These are phyloP conservation scores for Drosophila gaucha DNA, from an alignment of 2,888 invertebrate genomes.

Conservation along the genomic window DNA sequence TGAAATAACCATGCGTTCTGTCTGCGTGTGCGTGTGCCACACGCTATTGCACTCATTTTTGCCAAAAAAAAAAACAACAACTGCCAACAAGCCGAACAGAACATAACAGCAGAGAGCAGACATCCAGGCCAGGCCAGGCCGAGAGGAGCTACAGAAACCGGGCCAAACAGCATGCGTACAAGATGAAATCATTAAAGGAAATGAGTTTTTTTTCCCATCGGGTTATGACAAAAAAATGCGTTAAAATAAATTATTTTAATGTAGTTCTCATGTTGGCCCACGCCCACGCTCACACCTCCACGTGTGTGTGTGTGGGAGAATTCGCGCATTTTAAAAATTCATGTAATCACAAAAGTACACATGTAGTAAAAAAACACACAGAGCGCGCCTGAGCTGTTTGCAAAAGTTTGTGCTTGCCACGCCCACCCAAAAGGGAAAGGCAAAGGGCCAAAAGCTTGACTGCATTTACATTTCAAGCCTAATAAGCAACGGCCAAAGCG, in stretches of 20 bases:
- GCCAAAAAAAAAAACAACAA: slow-evolving; percentile 29
- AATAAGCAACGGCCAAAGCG: slow-evolving; percentile 51
- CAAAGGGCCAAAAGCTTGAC: slow-evolving; percentile 8
- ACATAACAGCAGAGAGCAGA: slow-evolving; percentile 11
- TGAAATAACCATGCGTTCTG: slow-evolving; percentile 74
- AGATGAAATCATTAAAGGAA: slow-evolving; percentile 81
- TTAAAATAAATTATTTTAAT: slow-evolving; percentile 83
- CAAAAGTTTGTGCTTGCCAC: slow-evolving; percentile 55
- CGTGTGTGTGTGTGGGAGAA: slow-evolving; percentile 40
- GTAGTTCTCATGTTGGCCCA: slow-evolving; percentile 82
- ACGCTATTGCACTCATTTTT: slow-evolving; percentile 51
- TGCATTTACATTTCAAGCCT: slow-evolving; percentile 43
- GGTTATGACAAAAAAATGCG: slow-evolving; percentile 81
- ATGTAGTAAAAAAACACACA: slow-evolving; percentile 69
- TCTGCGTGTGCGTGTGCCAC: slow-evolving; percentile 71
- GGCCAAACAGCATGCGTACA: slow-evolving; percentile 65
- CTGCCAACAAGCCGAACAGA: slow-evolving; percentile 41
- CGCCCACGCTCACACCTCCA: background rate
- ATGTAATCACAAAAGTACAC: slow-evolving; percentile 80
- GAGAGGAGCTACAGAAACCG: background rate
- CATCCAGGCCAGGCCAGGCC: slow-evolving; percentile 19
- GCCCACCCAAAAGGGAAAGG: slow-evolving; percentile 24
- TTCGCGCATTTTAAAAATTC: slow-evolving; percentile 78
- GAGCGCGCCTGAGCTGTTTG: slow-evolving; percentile 64
- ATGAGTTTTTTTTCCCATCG: slow-evolving; percentile 79